Conservation (phyloP, 2,888 invertebrate genomes). For the Sylvicola cinctus region DNA sequence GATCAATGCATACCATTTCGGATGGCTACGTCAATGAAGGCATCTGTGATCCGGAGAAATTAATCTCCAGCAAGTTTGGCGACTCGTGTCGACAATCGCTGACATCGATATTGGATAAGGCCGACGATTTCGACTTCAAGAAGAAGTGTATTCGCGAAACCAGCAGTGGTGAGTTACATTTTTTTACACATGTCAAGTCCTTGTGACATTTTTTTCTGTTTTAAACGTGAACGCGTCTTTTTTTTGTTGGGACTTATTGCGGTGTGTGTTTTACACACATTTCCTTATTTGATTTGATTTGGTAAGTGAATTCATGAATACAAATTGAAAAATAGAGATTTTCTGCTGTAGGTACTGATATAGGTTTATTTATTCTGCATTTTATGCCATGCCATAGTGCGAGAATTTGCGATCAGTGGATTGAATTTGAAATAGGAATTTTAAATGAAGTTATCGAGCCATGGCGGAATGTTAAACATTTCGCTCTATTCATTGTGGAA, state of each 20-base stretch:
- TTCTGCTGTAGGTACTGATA: too few relatives aligned
- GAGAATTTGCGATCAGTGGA: constrained; percentile 1
- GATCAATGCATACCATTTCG: constrained; percentile 47
- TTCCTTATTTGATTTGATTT: too few relatives aligned
- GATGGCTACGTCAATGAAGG: constrained; percentile 68
- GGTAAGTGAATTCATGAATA: too few relatives aligned
- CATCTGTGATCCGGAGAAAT: constrained; percentile 39
- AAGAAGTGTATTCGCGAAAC: constrained; percentile 25
- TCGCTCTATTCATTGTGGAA: too few relatives aligned
- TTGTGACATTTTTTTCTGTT: neutral
- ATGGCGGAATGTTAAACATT: too few relatives aligned
- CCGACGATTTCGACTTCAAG: constrained; percentile 17
- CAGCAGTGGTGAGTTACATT: constrained; percentile 19
- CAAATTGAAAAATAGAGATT: too few relatives aligned
- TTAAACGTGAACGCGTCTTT: neutral
- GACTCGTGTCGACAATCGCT: constrained; percentile 25
- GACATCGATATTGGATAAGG: constrained; percentile 15
- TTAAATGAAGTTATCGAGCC: too few relatives aligned
- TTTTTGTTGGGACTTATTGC: too few relatives aligned
- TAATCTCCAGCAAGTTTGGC: constrained; percentile 25
- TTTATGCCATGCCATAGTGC: neutral
- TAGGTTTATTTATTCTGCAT: too few relatives aligned
- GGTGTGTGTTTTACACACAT: too few relatives aligned
- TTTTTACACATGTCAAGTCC: neutral
- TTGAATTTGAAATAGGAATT: too few relatives aligned